Conservation (phyloP, 1,140 invertebrate genomes). For the Medauroidea extradentata region DNA sequence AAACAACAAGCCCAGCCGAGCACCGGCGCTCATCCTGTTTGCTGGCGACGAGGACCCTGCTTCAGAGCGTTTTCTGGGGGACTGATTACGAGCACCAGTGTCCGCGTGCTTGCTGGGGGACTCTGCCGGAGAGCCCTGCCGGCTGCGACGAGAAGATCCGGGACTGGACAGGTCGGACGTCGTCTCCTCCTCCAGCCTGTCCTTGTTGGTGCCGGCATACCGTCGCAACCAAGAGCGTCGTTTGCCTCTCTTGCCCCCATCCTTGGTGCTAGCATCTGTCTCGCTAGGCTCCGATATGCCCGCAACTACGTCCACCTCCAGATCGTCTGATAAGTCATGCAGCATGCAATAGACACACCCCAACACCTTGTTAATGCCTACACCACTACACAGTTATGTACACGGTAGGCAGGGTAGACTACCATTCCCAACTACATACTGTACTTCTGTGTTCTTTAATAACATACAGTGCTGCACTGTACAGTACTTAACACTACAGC, state of each 20-base stretch:
- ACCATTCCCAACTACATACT: too few relatives aligned
- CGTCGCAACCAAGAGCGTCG: conserved; percentile 42
- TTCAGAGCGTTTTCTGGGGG: neutral
- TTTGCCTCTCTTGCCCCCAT: conserved; percentile 16
- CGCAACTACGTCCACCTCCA: conserved; percentile 44
- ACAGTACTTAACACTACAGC: too few relatives aligned
- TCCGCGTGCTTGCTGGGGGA: neutral
- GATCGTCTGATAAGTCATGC: conserved; percentile 40
- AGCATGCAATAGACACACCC: conserved; percentile 6
- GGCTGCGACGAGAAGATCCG: conserved; percentile 26
- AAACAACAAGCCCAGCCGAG: conserved; percentile 42
- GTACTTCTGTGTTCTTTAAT: too few relatives aligned
- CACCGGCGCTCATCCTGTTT: conserved; percentile 38
- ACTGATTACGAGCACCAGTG: neutral
- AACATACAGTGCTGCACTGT: too few relatives aligned
- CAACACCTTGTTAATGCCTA: too few relatives aligned
- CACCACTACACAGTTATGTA: neutral
- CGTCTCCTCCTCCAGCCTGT: conserved; percentile 39
- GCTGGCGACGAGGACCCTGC: neutral
- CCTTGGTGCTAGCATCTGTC: neutral
- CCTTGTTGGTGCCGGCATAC: conserved; percentile 29
- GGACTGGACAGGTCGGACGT: conserved; percentile 22
- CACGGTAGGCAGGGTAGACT: too few relatives aligned
- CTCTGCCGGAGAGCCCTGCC: conserved; percentile 34
- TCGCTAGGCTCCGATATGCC: conserved; percentile 21